Evolutionary conservation across 2,797 vertebrate genomes (phyloP).

Genomic region (Dryobates pubescens): DNA sequence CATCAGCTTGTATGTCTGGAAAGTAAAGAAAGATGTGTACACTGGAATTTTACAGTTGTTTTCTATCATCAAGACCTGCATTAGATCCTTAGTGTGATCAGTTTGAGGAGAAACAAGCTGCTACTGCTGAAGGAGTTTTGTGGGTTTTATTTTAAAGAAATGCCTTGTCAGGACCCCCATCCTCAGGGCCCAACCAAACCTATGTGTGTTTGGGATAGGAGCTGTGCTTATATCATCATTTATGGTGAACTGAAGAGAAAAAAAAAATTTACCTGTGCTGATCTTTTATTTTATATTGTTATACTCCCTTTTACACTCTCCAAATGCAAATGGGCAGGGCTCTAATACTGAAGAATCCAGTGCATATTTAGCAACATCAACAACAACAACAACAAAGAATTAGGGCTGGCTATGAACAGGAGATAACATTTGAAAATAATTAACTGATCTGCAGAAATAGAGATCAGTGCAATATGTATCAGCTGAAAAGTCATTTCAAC

Average conservation of each 20-base stretch:
- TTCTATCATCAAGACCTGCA: background rate
- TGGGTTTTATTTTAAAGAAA: background rate
- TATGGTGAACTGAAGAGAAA: background rate
- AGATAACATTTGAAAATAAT: background rate
- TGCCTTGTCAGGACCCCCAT: background rate
- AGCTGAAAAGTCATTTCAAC: background rate
- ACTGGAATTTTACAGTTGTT: background rate
- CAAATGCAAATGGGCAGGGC: background rate
- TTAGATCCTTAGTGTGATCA: background rate
- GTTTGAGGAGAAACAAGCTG: background rate
- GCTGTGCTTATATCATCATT: background rate
- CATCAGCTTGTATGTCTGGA: background rate
- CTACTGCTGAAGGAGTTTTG: background rate
- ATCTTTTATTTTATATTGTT: background rate
- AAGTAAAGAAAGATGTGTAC: background rate
- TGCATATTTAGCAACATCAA: background rate
- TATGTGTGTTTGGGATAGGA: background rate
- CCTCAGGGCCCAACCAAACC: background rate
- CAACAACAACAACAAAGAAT: background rate
- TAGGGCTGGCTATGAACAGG: background rate
- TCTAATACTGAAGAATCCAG: background rate
- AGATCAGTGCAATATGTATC: conserved; percentile 9
- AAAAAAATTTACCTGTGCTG: background rate
- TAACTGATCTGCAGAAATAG: background rate
- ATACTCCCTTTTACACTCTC: background rate